Base-by-base conservation (phyloP, 2,888 invertebrate genomes). In the Dynastes hyllus region DNA sequence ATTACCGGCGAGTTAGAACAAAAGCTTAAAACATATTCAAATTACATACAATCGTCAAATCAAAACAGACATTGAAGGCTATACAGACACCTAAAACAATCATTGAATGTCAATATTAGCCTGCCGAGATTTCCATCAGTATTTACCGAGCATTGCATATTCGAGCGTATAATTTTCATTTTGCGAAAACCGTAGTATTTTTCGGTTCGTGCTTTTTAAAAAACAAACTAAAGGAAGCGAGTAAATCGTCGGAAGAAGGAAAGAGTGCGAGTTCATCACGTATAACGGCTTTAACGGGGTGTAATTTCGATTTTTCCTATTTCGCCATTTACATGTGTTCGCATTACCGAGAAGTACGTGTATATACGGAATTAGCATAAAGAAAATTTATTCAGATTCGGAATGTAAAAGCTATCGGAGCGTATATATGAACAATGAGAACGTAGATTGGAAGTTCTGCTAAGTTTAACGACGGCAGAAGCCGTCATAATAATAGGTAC, bases 301-400 rank as follows among this genome's bases (percentile, higher is more conserved):
- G 16, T 61, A 55, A 40, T 55, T 77, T 58, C 16, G 58, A 77
- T 69, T 77, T 69, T 53, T 53, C 29, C 22, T 67, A 53, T 69
- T 67, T 67, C 32, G 51, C 58, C 58, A 55, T 66, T 53, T 69
- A 22, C 67, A 67, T 67, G 58, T 58, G 45, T 77, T 77, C 77
- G 22, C 45, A 63, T 75, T 75, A 75, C 75, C 50, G 63, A 22
- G 75, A 55, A 77, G 80, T 79, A 80, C 76, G 77, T 81, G 71
- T 66, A 67, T 75, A 78, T 79, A 81, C 84, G 27, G 40, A 40
- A 86, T 86, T 85, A 86, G 85, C 85, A 86, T 85, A 84, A 83
- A 83, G 84, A 83, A 85, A 85, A 85, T 86, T 86, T 85, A 85
- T 86, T 86, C 85, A 83, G 84, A 85, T 85, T 85, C 83, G 83